Evolutionary conservation across 2,888 invertebrate species (phyloP), one percentile per base, ranked within the genome.

Genomic region (Tipula lateralis): DNA sequence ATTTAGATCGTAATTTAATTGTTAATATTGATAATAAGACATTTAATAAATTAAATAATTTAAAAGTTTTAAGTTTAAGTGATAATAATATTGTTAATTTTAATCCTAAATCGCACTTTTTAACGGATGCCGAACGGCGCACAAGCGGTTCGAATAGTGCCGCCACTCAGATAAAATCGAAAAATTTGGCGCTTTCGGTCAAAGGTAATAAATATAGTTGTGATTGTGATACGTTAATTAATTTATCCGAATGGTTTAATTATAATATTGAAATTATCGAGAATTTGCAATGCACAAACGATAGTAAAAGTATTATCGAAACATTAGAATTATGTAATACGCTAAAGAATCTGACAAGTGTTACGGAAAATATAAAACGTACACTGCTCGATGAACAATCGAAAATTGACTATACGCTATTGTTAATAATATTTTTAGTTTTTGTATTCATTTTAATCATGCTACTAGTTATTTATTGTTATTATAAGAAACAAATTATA

Each of bases 151-250:
- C 94, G 87, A 19, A 34, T 34, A 34, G 19, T 19, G 24, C 16
- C 6, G 19, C 30, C 19, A 82, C 29, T 7, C 82, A 30, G n/a
- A 2, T 30, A 6, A 29, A 82, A 82, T 29, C 29, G 4, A 32
- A 82, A 82, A 82, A 82, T 30, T 30, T 82, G 6, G 93, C 92
- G 87, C 93, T 95, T 87, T 93, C 94, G 85, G 91, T 95, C 86
- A 93, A 94, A 87, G 94, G 94, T 87, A 96, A 96, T 92, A 93
- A 93, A 89, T 96, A 95, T 95, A 93, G 93, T 89, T 96, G 96
- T 91, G 94, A 95, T 89, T 96, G 96, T 90, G 92, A 92, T 88
- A 94, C 94, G 88, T 92, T 95, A 85, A 92, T 92, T 86, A 93
- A 93, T 87, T 91, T 95, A 87, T 93, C 94, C 88, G 92, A 93